Conservation (phyloP, 1,140 invertebrate species). For the Lanistes nyassanus region DNA sequence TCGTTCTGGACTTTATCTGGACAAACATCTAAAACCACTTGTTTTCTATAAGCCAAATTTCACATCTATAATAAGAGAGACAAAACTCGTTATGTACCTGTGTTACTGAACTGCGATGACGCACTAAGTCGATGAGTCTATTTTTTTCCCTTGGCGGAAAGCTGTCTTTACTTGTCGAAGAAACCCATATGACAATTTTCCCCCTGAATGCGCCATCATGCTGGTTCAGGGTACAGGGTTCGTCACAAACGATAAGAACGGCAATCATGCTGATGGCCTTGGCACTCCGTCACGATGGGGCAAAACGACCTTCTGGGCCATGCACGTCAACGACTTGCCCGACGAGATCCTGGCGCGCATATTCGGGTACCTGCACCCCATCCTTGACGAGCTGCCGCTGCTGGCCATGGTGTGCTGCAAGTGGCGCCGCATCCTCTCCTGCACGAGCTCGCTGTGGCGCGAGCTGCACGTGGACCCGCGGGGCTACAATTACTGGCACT, state of each 20-base stretch:
- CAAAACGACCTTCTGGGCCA: background rate
- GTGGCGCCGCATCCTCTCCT: conserved; percentile 50
- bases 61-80: too few species aligned
- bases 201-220: background rate
- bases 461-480: conserved; percentile 50
- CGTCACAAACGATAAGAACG: conserved; percentile 22
- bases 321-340: conserved; percentile 48
- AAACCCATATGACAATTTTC: too few species aligned
- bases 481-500: conserved; percentile 46
- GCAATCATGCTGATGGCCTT: conserved; percentile 1
- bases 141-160: too few species aligned
- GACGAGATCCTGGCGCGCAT: conserved; percentile 52
- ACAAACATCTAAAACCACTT: too few species aligned
- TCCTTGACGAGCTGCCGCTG: conserved; percentile 49
- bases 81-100: too few species aligned
- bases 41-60: too few species aligned
- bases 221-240: conserved; percentile 18
- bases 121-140: too few species aligned
- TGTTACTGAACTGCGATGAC: too few species aligned
- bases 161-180: too few species aligned
- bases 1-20: too few species aligned
- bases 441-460: conserved; percentile 51
- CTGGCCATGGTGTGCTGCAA: conserved; percentile 53
- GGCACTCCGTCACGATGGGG: too few species aligned
- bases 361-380: conserved; percentile 52